Base-by-base conservation (phyloP, 37 sponge, comb jelly and placozoan genomes). In the Oopsacas minuta region DNA sequence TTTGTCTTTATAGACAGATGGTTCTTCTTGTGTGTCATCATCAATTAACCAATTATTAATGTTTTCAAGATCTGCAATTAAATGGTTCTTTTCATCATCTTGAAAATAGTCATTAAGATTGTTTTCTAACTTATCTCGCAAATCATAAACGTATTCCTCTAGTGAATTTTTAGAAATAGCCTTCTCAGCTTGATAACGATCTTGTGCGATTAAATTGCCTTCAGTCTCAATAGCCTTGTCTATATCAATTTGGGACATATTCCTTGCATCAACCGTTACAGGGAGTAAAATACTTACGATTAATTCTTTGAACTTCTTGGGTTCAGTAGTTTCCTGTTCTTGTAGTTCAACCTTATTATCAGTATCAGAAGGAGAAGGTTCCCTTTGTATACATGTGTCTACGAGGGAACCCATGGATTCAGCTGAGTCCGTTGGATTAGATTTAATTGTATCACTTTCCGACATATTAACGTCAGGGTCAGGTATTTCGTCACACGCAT, bases 11-110 rank as follows among this genome's bases (percentile, higher is more conserved):
- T 87, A 49, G 17, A 93, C 93, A 82, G 89, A 88, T 84, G 93
- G 93, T n/a, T 91, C 81, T 83, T 92, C 91, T 82, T 99, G 93
- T 42, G 95, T 96, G 49, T 96, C 96, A 84, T 99, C 99, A 0
- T 93, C 99, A 81, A 95, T 93, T 37, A 99, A 84, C 99, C 99
- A 99, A 37, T 99, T 90, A 83, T 99, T 96, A n/a, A 91, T 94
- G 7, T 86, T 61, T 0, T 37, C 82, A 38, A 99, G 85, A 36
- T 81, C 52, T 32, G 51, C n/a, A 36, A 52, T 39, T n/a, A 92
- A 90, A 22, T 25, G 81, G 25, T 88, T 87, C 36, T 61, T 84
- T 34, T 86, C 91, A 87, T 86, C 25, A 36, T 3, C 38, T 1
- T 0, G 23, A 32, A 37, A 35, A n/a, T 5, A 81, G 25, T 85